phyloP scores from a whole-genome alignment of 92 coral and sea anemone species.

The Paragorgia papillata region DNA sequence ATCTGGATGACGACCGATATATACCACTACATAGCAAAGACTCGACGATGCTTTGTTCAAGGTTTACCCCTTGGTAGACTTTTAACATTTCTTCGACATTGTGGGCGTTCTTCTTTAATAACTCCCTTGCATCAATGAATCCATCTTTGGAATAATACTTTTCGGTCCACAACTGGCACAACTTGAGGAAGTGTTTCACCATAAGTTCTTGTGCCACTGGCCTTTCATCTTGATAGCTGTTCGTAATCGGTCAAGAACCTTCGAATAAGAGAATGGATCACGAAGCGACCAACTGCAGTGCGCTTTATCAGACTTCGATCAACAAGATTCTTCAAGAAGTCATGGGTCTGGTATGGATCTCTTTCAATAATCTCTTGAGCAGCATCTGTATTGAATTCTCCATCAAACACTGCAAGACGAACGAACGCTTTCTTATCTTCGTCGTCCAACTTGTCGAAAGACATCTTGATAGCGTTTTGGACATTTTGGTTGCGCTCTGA shows the following conservation, averaged over 20 bases:
- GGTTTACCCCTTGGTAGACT: background rate
- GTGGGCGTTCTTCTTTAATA: conserved; percentile 18
- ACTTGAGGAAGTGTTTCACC: conserved; percentile 13
- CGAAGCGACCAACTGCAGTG: background rate
- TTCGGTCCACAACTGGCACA: conserved; percentile 17
- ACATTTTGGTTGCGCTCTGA: conserved; percentile 7
- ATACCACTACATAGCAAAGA: conserved; percentile 7
- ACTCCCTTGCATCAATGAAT: background rate
- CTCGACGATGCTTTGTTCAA: background rate
- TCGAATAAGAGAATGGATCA: conserved; percentile 16
- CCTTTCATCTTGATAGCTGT: conserved; percentile 11
- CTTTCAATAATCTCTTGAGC: conserved; percentile 29
- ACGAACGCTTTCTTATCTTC: conserved; percentile 30
- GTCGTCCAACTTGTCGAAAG: conserved; percentile 36
- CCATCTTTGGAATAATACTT: background rate
- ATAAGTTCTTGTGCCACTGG: background rate
- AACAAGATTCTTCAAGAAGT: background rate
- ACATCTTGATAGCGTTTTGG: conserved; percentile 40
- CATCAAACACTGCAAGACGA: conserved; percentile 46
- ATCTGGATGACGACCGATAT: conserved; percentile 19
- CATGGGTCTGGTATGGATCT: background rate
- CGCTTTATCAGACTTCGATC: conserved; percentile 5
- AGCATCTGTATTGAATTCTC: conserved; percentile 46
- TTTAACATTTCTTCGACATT: conserved; percentile 21
- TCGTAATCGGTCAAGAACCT: background rate